Percentiles rank a stretch among this genome's conserved stretches.
Conservation (phyloP, 2,797 vertebrate species). For the Microchirus variegatus region DNA sequence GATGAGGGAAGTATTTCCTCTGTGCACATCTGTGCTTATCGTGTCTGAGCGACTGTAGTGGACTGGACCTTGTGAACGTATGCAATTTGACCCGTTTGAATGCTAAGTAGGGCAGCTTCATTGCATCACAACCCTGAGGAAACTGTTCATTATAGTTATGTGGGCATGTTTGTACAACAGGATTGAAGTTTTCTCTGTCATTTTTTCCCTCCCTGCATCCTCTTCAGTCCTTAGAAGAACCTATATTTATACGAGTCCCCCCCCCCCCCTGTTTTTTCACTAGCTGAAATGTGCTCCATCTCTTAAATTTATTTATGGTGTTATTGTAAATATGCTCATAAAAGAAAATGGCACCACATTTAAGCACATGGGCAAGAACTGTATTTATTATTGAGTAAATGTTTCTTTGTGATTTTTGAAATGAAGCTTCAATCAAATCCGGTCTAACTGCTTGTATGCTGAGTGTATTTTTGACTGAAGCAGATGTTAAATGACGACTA, state of each 20-base stretch:
- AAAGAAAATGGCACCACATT: slow-evolving; percentile 62
- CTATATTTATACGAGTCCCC: slow-evolving; percentile 86
- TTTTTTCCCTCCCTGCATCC: slow-evolving; percentile 18
- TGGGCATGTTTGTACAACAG: slow-evolving; percentile 44
- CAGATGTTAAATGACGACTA: slow-evolving; percentile 6
- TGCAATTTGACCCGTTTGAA: slow-evolving; percentile 45
- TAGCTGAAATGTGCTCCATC: slow-evolving; percentile 86
- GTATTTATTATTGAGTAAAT: slow-evolving; percentile 99
- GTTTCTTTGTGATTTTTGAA: slow-evolving; percentile 88
- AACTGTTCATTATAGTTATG: slow-evolving; percentile 32
- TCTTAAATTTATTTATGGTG: slow-evolving; percentile 95
- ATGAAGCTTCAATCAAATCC: slow-evolving; percentile 86
- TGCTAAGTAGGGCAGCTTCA: slow-evolving; percentile 28
- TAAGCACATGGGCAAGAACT: slow-evolving; percentile 90
- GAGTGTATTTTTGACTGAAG: slow-evolving; percentile 68
- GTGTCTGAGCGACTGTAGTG: slow-evolving; percentile 9
- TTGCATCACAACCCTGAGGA: slow-evolving; percentile 30
- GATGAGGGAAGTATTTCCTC: slow-evolving; percentile 1
- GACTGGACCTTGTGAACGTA: slow-evolving; percentile 45
- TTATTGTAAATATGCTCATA: slow-evolving; percentile 81
- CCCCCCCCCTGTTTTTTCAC: slow-evolving; percentile 74
- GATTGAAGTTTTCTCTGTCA: slow-evolving; percentile 23
- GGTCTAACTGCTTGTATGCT: slow-evolving; percentile 56
- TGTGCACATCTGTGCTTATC: slow-evolving; percentile 11
- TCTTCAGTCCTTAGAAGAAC: slow-evolving; percentile 51